Evolutionary conservation across 2,113 vertebrate genomes (phyloP).

Genomic region (Pitta sordida): DNA sequence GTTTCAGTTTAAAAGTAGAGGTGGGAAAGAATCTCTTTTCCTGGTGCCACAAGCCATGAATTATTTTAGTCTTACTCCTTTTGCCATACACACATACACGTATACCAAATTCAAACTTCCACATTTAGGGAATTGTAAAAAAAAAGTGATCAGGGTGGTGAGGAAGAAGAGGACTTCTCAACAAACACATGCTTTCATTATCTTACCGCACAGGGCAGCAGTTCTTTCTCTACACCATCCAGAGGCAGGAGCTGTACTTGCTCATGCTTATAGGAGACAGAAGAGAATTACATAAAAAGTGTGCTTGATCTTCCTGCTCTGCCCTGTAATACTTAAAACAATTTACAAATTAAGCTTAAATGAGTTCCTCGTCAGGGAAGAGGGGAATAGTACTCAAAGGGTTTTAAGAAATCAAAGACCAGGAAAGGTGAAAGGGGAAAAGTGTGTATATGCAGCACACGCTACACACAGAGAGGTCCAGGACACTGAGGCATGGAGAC

Average conservation of each 20-base stretch:
- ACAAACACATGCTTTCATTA: not conserved
- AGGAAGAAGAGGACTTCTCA: not conserved
- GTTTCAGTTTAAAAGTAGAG: constrained; percentile 23
- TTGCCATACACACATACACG: not conserved
- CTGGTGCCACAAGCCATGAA: not conserved
- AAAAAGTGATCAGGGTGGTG: not conserved
- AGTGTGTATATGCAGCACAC: not conserved
- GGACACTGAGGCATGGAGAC: constrained; percentile 28
- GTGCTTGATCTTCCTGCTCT: not conserved
- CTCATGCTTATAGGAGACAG: not conserved
- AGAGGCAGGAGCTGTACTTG: not conserved
- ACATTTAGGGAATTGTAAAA: not conserved
- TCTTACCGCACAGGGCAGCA: not conserved
- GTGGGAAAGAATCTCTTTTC: constrained; percentile 9
- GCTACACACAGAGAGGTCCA: not conserved
- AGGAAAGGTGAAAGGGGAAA: not conserved
- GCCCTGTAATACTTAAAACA: not conserved
- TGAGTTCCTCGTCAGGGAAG: not conserved
- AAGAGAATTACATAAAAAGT: not conserved
- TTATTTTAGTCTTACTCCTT: not conserved
- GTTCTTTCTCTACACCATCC: not conserved
- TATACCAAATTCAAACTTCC: not conserved
- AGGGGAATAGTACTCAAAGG: not conserved
- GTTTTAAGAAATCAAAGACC: not conserved
- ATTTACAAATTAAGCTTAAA: not conserved